Evolutionary conservation across 2,113 vertebrate species (phyloP), one percentile per base, ranked within the genome.

Genomic region (Labrus mixtus): DNA sequence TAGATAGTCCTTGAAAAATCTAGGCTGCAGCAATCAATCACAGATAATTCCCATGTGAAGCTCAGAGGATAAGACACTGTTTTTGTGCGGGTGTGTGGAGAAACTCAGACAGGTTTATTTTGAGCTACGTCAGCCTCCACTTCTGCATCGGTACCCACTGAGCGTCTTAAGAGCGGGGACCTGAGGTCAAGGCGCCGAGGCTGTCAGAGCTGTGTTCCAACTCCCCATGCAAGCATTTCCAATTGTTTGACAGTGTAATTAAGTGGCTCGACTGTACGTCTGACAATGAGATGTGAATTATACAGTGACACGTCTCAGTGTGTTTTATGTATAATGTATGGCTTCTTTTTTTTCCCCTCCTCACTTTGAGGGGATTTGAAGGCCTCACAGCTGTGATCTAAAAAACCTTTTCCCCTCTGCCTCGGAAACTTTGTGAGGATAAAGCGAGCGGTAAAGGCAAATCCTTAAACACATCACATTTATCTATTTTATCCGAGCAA

Each of bases 211-310:
- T 10, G 59, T 76, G 80, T 70, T 83, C 79, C 73, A 78, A 68
- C 72, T 86, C 71, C 71, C 79, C 83, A 59, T 66, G 3, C 46
- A 80, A 58, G 66, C 39, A 72, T 76, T 67, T 84, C 54, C 50
- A 37, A 25, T 82, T 73, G 65, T 79, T 68, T 88, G 89, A 87
- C 85, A 76, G 74, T 55, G 84, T 89, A 90, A 91, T 93, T 93
- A 91, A 85, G 74, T 56, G n/a, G 37, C 61, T 76, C 65, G 59
- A 45, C 76, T 81, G 68, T 63, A 70, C 60, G 84, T 89, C 81
- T 86, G 78, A 81, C 65, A 90, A 86, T 89, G 87, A 90, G 68
- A 85, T 86, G 77, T 83, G 85, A 93, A 91, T 88, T 85, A 91
- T 89, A 76, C 80, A 81, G 64, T 51, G 68, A 71, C 64, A 81